Conservation (phyloP, 2,113 vertebrate genomes). For the Cynocephalus volans region DNA sequence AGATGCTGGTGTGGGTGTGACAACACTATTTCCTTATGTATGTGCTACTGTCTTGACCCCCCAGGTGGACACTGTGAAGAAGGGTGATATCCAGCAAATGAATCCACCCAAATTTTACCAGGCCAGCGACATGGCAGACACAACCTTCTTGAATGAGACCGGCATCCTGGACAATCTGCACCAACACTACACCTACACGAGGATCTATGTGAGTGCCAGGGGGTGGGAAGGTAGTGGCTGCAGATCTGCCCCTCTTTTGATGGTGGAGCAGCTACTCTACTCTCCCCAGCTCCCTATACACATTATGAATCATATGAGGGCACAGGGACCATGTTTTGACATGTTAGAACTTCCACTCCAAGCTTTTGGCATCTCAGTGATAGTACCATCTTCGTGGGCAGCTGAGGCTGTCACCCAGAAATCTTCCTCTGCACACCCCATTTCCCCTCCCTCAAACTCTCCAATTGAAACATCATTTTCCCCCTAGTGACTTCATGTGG, state of each 20-base stretch:
- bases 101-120: slow-evolving; percentile 78
- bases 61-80: slow-evolving; percentile 71
- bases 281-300: not conserved
- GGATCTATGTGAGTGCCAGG: slow-evolving; percentile 68
- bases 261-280: not conserved
- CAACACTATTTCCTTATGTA: not conserved
- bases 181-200: slow-evolving; percentile 64
- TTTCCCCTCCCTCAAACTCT: not conserved
- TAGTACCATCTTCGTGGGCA: not conserved
- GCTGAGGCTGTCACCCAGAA: not conserved
- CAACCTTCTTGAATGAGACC: slow-evolving; percentile 81
- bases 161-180: slow-evolving; percentile 57
- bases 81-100: slow-evolving; percentile 79
- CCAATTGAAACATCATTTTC: not conserved
- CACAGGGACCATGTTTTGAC: not conserved
- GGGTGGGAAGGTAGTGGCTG: not conserved
- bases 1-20: rapidly evolving
- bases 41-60: not conserved
- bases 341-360: not conserved
- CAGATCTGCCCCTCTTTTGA: not conserved
- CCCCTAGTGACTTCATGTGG: not conserved
- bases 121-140: slow-evolving; percentile 60
- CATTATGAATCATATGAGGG: not conserved
- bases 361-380: not conserved
- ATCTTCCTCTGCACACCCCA: not conserved